Evolutionary conservation across 2,113 vertebrate genomes (phyloP), one percentile per base, ranked within the genome.

Genomic region (Ictalurus furcatus): DNA sequence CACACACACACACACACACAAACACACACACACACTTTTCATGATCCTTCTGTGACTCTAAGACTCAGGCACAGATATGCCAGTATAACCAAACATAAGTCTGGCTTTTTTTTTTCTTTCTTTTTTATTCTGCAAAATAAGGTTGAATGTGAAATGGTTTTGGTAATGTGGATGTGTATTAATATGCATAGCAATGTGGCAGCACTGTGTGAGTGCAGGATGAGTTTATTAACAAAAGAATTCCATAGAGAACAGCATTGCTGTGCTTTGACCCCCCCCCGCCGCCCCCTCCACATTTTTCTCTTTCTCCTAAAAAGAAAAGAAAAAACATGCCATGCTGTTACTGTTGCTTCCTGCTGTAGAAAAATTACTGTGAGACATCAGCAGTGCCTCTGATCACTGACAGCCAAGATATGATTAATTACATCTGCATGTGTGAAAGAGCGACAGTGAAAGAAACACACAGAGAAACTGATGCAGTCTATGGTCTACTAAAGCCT

Each of bases 361-460:
- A 48, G 79, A 81, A 89, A 85, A 34, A n/a, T 56, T 59, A 37
- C 76, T 80, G 76, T 30, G 67, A 88, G 71, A 87, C 73, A 89
- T 80, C 61, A 30, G 34, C 89, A 87, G 89, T 80, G 87, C 48
- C 52, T 73, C 87, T 89, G 63, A 87, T 89, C 74, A 13, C 73
- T 79, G 85, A 73, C 85, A 90, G 80, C 85, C 83, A 84, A 90
- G 59, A 86, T 61, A 89, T 89, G 90, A 91, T 91, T 91, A 89
- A 89, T 89, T 88, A 85, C 61, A 88, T 88, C 87, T 88, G 78
- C 30, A 80, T 71, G 87, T 80, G 79, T 85, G 74, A 80, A 63
- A 89, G 88, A 85, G 34, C 34, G 9, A 69, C 58, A 69, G 73
- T 48, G 63, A 59, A 59, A 78, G 65, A 86, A 44, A 83, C 19